A percentile compares a stretch with the other conserved stretches of the same genome.
These are phyloP conservation scores for Desoria tigrina DNA, from an alignment of 2,888 invertebrate species.

Conservation along the genomic window DNA sequence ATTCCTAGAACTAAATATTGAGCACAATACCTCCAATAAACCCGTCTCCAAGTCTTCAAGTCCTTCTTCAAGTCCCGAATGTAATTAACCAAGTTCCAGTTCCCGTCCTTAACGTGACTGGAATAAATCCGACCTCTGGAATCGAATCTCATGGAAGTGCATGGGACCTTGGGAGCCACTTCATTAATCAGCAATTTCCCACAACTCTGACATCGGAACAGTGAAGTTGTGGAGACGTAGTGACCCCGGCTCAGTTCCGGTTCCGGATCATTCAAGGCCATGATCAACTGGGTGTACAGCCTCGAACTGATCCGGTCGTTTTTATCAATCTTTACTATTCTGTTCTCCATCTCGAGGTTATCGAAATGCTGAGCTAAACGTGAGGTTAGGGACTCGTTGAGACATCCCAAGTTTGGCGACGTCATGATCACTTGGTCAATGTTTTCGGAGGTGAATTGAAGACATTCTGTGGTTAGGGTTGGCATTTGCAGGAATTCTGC, in stretches of 20 bases:
- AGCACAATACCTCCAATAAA: conserved; percentile 94
- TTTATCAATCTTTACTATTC: conserved; percentile 70
- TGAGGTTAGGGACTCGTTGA: conserved; percentile 67
- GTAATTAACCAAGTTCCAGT: conserved; percentile 81
- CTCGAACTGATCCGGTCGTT: conserved; percentile 86
- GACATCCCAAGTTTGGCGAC: conserved; percentile 81
- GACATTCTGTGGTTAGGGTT: conserved; percentile 79
- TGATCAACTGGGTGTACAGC: conserved; percentile 78
- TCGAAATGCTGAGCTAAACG: conserved; percentile 85
- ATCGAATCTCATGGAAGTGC: conserved; percentile 48
- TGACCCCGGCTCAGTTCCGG: conserved; percentile 74
- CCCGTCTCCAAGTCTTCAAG: conserved; percentile 82
- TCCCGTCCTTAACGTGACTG: conserved; percentile 64
- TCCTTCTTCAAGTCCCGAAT: conserved; percentile 74
- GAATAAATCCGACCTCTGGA: conserved; percentile 48
- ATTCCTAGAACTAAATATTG: conserved; percentile 1
- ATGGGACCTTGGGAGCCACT: conserved; percentile 46
- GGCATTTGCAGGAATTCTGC: conserved; percentile 94
- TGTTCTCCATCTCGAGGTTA: conserved; percentile 76
- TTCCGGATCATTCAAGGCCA: conserved; percentile 72
- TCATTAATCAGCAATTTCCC: conserved; percentile 46
- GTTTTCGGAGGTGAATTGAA: conserved; percentile 81
- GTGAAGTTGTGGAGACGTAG: conserved; percentile 74
- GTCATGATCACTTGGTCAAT: conserved; percentile 84
- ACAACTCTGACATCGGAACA: conserved; percentile 67